Percentiles rank a stretch among this genome's conserved stretches.
phyloP scores from a whole-genome alignment of 53 echinoderm and acorn worm genomes.

The Hippasteria phrygiana region DNA sequence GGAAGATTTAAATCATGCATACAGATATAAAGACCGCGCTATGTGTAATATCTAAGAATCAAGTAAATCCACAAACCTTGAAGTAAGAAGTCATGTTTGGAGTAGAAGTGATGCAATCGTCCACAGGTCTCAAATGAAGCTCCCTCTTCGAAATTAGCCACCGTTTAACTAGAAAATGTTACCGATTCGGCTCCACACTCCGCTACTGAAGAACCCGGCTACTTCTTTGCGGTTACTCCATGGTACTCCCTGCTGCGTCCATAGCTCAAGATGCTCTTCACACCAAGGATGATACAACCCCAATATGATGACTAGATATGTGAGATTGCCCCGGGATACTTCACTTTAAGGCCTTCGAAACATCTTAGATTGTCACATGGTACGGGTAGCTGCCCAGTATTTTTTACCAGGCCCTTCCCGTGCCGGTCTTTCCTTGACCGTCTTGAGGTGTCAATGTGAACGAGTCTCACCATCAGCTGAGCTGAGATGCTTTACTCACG shows the following conservation, averaged over 20 bases:
- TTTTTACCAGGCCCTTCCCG: constrained; percentile 49
- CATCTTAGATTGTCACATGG: constrained; percentile 3
- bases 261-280: constrained; percentile 18
- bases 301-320: neutral
- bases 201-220: neutral
- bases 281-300: constrained; percentile 27
- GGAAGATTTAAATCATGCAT: too few species aligned
- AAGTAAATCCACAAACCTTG: constrained; percentile 34
- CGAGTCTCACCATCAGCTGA: neutral
- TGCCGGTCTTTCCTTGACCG: constrained; percentile 17
- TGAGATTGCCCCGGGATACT: constrained; percentile 3
- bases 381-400: constrained; percentile 47
- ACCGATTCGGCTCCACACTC: too few species aligned
- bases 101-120: neutral
- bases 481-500: neutral
- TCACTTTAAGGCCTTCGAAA: neutral
- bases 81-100: constrained; percentile 56
- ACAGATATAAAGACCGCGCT: too few species aligned
- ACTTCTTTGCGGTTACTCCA: neutral
- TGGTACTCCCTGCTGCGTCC: neutral
- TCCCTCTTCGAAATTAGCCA: neutral
- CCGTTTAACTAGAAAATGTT: neutral
- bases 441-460: neutral
- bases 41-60: neutral
- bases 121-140: neutral